Percentiles rank a stretch among this genome's conserved stretches.
Conservation (phyloP, 2,113 vertebrate species). For the Thamnophis sirtalis region DNA sequence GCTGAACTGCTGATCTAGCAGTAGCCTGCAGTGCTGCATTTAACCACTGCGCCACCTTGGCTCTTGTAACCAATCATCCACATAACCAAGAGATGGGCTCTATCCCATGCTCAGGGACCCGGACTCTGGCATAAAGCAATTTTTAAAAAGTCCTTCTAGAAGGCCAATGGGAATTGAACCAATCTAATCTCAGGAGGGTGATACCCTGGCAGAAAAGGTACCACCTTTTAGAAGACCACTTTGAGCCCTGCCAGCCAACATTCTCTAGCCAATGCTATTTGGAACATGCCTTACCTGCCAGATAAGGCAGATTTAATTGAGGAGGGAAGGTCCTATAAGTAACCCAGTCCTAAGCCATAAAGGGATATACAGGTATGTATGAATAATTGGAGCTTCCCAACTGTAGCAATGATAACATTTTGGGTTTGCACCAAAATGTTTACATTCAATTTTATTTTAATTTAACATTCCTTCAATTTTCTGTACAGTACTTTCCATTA, state of each 20-base stretch:
- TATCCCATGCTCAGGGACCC: not conserved
- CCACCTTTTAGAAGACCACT: no score
- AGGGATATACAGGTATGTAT: not conserved
- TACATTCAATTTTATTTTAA: not conserved
- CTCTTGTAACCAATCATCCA: not conserved
- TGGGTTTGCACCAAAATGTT: not conserved
- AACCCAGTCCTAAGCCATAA: not conserved
- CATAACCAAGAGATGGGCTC: not conserved
- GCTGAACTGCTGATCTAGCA: no score
- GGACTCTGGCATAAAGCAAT: not conserved
- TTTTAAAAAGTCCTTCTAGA: not conserved
- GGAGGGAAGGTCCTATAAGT: not conserved
- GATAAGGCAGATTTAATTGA: not conserved
- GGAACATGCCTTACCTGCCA: not conserved
- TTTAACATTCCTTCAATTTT: not conserved
- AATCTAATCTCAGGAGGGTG: not conserved
- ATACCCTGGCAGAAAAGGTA: not conserved
- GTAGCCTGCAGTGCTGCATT: no score
- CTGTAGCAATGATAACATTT: not conserved
- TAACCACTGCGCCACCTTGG: no score
- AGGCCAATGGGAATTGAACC: not conserved
- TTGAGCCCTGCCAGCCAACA: not conserved
- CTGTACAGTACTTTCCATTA: not conserved
- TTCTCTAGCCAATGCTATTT: not conserved
- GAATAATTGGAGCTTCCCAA: not conserved